Conservation (phyloP, 2,888 invertebrate genomes). For the Tetheella fluctuosa region DNA sequence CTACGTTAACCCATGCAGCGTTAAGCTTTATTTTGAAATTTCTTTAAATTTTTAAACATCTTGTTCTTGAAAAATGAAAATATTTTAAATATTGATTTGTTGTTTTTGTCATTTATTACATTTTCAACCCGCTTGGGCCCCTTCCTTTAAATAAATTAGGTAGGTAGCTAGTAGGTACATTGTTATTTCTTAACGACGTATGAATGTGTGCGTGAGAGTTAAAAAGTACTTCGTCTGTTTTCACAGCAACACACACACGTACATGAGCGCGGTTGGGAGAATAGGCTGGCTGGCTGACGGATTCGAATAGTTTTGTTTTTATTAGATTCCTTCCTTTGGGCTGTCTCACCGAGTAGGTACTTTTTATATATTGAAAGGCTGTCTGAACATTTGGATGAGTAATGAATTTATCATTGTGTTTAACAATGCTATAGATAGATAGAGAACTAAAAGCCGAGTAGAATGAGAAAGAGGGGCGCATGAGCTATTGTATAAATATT, state of each 20-base stretch:
- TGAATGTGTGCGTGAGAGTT: slow-evolving; percentile 43
- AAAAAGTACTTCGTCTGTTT: slow-evolving; percentile 40
- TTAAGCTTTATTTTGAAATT: background rate
- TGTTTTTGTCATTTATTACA: slow-evolving; percentile 23
- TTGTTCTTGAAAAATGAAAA: slow-evolving; percentile 16
- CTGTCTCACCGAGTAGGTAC: slow-evolving; percentile 23
- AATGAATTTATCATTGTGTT: slow-evolving; percentile 26
- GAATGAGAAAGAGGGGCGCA: background rate
- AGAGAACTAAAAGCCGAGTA: background rate
- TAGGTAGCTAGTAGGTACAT: slow-evolving; percentile 36
- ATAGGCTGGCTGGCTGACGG: slow-evolving; percentile 31
- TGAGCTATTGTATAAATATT: background rate
- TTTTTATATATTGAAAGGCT: slow-evolving; percentile 2
- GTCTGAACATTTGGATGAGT: slow-evolving; percentile 42
- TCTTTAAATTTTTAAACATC: slow-evolving; percentile 12
- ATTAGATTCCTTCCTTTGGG: slow-evolving; percentile 66
- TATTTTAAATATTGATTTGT: slow-evolving; percentile 25
- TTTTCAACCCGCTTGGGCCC: slow-evolving; percentile 56
- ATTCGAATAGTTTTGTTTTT: slow-evolving; percentile 65
- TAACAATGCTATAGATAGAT: background rate
- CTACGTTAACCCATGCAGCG: slow-evolving; percentile 10
- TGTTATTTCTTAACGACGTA: slow-evolving; percentile 13
- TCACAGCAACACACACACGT: slow-evolving; percentile 52
- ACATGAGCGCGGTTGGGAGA: slow-evolving; percentile 44
- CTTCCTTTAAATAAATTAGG: slow-evolving; percentile 60